Base-by-base conservation (phyloP, 2,888 invertebrate species). In the Phortica magna region DNA sequence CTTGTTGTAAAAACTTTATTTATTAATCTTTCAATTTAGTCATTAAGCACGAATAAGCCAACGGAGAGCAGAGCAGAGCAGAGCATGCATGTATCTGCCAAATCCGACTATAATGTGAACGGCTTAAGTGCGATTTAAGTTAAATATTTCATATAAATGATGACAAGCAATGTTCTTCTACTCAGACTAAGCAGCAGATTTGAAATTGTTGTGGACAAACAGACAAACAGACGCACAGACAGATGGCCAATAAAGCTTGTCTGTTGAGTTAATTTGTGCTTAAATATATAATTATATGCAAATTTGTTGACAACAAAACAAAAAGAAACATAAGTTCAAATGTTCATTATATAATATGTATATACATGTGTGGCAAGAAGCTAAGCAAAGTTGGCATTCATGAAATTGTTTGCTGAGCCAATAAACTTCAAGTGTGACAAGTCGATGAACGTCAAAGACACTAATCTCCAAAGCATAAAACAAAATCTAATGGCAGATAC, bases 11-110 rank as follows among this genome's bases (percentile, higher is more conserved):
- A 12, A 59, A 65, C 39, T 65, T 65, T 65, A 65, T 65, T 65
- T 65, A 65, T 65, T 65, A 65, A 65, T 65, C 65, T 41, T 41
- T 65, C 31, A 10, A 65, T 31, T 65, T 65, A 65, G 41, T 39
- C 10, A 65, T 65, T 65, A 65, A 39, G 65, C 65, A 65, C 19
- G 65, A 14, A 7, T 7, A 55, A 55, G 61, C 22, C 19, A 61
- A 22, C 22, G 48, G 14, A 48, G 10, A 6, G 14, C 14, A 14
- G 48, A 1, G 48, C n/a, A 48, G 10, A 6, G 14, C 14, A 14
- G 48, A 1, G 48, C n/a, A n/a, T n/a, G 48, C 59, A 17, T 12
- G 59, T 59, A 19, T 59, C n/a, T n/a, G n/a, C 19, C 19, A 59
- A 65, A 65, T 65, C 65, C 41, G n/a, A 14, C 39, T 65, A 17